These are phyloP conservation scores for Etheostoma perlongum DNA, from an alignment of 2,797 vertebrate species.

Conservation along the genomic window DNA sequence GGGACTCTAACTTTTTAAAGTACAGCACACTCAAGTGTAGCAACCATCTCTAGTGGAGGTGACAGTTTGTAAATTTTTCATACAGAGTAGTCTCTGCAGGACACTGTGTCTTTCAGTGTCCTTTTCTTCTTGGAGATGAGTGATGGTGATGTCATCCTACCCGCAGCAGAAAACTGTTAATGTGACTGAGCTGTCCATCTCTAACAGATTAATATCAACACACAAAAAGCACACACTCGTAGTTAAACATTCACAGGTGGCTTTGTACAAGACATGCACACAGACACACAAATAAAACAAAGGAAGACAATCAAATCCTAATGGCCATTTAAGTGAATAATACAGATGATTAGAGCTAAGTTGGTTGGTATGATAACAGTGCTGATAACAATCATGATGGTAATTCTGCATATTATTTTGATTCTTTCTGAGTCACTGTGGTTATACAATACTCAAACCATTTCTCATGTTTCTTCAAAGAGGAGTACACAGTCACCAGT, in stretches of 20 bases:
- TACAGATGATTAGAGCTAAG: conserved; percentile 2
- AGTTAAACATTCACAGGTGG: conserved; percentile 2
- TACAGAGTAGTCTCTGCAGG: conserved; percentile 20
- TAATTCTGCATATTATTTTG: conserved; percentile 9
- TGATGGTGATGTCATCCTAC: conserved; percentile 37
- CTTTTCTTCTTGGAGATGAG: conserved; percentile 34
- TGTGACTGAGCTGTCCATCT: conserved; percentile 23
- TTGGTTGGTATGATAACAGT: neutral
- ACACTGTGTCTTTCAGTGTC: conserved; percentile 34
- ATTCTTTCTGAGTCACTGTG: neutral
- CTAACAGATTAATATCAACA: conserved; percentile 31
- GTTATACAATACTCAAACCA: conserved; percentile 3
- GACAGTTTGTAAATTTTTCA: conserved; percentile 36
- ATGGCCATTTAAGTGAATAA: neutral
- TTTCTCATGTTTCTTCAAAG: neutral
- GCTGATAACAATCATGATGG: neutral
- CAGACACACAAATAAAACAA: neutral
- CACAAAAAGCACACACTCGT: conserved; percentile 1
- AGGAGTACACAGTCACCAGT: neutral
- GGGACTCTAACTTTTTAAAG: neutral
- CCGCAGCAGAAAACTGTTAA: conserved; percentile 8
- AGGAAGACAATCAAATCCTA: neutral
- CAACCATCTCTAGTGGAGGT: conserved; percentile 2
- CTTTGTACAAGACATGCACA: neutral
- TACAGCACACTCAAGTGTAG: neutral